These are phyloP conservation scores for Drosophila kanapiae DNA, from an alignment of 1,140 invertebrate species.

Conservation along the genomic window DNA sequence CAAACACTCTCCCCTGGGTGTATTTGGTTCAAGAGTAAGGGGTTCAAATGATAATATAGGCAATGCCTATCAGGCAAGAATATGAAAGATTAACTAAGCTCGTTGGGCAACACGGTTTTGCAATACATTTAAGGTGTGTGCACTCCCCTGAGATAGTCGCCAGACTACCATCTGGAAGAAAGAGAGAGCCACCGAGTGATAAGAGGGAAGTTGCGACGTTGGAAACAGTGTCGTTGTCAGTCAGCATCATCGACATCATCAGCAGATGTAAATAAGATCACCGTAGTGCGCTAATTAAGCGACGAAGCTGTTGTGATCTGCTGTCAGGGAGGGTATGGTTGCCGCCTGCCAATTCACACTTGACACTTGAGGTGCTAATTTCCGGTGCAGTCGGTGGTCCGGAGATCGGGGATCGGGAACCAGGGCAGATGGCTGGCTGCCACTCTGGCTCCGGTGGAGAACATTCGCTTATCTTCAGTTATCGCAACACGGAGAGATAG, in stretches of 20 bases:
- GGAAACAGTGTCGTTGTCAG: constrained; percentile 2
- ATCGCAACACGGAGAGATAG: constrained; percentile 27
- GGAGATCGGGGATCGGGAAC: neutral
- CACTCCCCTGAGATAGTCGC: constrained; percentile 18
- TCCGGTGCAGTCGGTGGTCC: constrained; percentile 50
- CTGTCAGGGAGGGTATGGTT: constrained; percentile 66
- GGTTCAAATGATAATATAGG: constrained; percentile 40
- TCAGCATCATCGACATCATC: constrained; percentile 15
- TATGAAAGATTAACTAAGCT: constrained; percentile 37
- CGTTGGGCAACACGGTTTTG: constrained; percentile 21
- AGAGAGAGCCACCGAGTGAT: constrained; percentile 11
- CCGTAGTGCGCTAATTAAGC: constrained; percentile 63
- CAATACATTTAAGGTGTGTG: constrained; percentile 36
- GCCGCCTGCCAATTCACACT: constrained; percentile 79
- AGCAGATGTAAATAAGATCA: constrained; percentile 65
- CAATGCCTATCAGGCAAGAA: constrained; percentile 33
- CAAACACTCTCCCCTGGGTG: constrained; percentile 4
- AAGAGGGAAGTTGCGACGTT: constrained; percentile 23
- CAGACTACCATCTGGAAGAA: constrained; percentile 27
- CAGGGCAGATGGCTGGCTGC: constrained; percentile 26
- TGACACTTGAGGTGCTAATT: constrained; percentile 78
- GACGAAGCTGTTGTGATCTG: constrained; percentile 69
- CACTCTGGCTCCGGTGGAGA: constrained; percentile 25
- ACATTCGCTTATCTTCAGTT: constrained; percentile 33
- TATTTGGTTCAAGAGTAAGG: constrained; percentile 39